Conservation (phyloP, 2,888 invertebrate genomes). For the Gymnosoma rotundatum region DNA sequence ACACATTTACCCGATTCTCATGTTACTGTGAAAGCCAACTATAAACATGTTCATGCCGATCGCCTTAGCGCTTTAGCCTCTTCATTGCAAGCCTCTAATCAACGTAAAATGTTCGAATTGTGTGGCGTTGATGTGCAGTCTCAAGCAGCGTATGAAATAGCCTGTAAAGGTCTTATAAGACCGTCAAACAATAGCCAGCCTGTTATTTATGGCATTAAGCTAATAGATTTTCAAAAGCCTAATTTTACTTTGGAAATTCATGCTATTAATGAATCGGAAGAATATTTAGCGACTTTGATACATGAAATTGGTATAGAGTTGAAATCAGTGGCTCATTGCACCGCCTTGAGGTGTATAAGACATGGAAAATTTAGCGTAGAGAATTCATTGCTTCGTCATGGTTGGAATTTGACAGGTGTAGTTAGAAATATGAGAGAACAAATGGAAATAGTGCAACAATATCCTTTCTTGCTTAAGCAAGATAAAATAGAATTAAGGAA, state of each 20-base stretch:
- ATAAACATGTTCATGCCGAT: slow-evolving; percentile 86
- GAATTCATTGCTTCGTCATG: slow-evolving; percentile 90
- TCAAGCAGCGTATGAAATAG: slow-evolving; percentile 95
- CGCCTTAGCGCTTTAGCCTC: slow-evolving; percentile 89
- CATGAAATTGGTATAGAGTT: slow-evolving; percentile 92
- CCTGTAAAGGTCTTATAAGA: slow-evolving; percentile 90
- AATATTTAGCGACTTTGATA: slow-evolving; percentile 89
- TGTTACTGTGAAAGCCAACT: slow-evolving; percentile 87
- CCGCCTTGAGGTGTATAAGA: slow-evolving; percentile 90
- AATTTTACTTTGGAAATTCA: slow-evolving; percentile 94
- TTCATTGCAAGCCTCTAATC: slow-evolving; percentile 92
- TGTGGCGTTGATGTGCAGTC: slow-evolving; percentile 92
- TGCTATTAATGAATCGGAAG: slow-evolving; percentile 91
- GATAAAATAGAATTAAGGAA: slow-evolving; percentile 74
- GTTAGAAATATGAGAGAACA: slow-evolving; percentile 86
- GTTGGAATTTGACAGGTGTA: slow-evolving; percentile 90
- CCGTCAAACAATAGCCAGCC: slow-evolving; percentile 88
- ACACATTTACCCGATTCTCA: slow-evolving; percentile 88
- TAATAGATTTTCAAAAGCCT: slow-evolving; percentile 91
- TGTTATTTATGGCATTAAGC: slow-evolving; percentile 92
- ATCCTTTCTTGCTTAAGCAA: slow-evolving; percentile 78
- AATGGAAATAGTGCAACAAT: slow-evolving; percentile 82
- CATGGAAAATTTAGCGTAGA: slow-evolving; percentile 91
- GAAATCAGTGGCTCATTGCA: slow-evolving; percentile 91
- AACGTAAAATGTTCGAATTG: slow-evolving; percentile 90